phyloP scores from a whole-genome alignment of 2,888 invertebrate species.

The Branchipolynoe longqiensis region DNA sequence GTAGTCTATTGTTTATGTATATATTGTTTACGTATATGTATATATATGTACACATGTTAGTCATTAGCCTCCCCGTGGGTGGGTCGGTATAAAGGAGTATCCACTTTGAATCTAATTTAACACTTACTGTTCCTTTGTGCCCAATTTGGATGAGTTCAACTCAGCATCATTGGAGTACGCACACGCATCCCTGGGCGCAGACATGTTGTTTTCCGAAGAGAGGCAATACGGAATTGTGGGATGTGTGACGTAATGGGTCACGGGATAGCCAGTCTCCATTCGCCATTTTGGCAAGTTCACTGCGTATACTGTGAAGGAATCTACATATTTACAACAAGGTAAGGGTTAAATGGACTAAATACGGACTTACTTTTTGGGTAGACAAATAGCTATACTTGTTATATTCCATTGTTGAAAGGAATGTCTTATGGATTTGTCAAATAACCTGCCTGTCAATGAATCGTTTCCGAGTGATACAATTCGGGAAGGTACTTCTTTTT shows the following conservation, averaged over 20 bases:
- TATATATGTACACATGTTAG: too few relatives aligned
- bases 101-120: background rate
- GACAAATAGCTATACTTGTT: too few relatives aligned
- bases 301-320: constrained; percentile 26
- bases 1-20: too few relatives aligned
- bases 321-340: constrained; percentile 22
- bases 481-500: background rate
- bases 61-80: too few relatives aligned
- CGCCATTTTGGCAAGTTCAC: constrained; percentile 59
- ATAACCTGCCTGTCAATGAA: background rate
- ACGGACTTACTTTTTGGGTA: too few relatives aligned
- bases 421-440: too few relatives aligned
- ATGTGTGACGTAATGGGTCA: constrained; percentile 61
- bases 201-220: constrained; percentile 37
- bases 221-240: constrained; percentile 39
- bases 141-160: constrained; percentile 76
- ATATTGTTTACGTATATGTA: too few relatives aligned
- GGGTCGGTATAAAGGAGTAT: too few relatives aligned
- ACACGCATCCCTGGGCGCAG: constrained; percentile 22
- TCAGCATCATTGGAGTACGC: constrained; percentile 67
- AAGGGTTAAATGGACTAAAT: background rate
- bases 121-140: constrained; percentile 78
- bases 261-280: constrained; percentile 58
- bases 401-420: too few relatives aligned
- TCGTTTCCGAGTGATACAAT: background rate